A percentile compares a stretch with the other conserved stretches of the same genome.
Conservation (phyloP, 2,888 invertebrate species). For the Glaucopsyche alexis region DNA sequence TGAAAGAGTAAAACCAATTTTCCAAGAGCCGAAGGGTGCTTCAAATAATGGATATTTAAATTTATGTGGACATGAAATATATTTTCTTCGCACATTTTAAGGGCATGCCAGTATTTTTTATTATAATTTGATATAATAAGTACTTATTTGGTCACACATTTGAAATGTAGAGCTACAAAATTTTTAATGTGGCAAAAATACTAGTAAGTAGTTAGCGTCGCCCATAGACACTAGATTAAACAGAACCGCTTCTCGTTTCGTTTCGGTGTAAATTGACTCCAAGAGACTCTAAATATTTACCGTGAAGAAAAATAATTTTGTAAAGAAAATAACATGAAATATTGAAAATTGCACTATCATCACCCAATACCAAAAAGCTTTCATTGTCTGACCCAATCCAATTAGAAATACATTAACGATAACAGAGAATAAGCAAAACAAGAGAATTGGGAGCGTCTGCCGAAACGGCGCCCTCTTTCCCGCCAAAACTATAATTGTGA, state of each 20-base stretch:
- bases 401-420: conserved; percentile 58
- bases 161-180: no score
- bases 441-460: conserved; percentile 60
- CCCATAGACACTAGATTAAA: no score
- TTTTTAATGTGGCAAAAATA: no score
- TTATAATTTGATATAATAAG: no score
- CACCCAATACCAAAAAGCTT: conserved; percentile 36
- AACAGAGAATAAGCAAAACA: conserved; percentile 63
- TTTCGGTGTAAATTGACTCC: no score
- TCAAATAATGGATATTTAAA: conserved; percentile 54
- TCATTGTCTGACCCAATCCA: conserved; percentile 51
- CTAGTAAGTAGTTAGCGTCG: no score
- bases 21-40: conserved; percentile 55
- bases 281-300: not conserved
- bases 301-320: not conserved
- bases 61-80: conserved; percentile 22
- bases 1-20: conserved; percentile 72
- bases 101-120: no score
- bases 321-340: not conserved
- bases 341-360: conserved; percentile 22
- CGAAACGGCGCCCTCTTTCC: conserved; percentile 66
- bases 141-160: no score
- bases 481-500: conserved; percentile 69
- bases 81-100: not conserved
- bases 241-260: no score